Percentiles rank a stretch among this genome's conserved stretches.
These are phyloP conservation scores for Shargacucullia verbasci DNA, from an alignment of 2,888 invertebrate species.

Conservation along the genomic window DNA sequence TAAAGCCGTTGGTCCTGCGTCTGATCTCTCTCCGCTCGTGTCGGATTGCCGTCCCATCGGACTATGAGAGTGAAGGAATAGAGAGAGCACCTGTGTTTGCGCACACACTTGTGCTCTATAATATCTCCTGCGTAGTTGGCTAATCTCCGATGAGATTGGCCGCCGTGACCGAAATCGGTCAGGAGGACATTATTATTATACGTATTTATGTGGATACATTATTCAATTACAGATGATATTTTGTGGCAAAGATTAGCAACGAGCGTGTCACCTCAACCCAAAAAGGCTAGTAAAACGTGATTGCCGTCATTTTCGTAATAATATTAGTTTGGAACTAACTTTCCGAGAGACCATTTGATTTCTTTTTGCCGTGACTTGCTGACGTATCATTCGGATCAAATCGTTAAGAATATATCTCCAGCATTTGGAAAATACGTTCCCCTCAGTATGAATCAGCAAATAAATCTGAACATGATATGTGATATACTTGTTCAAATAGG, in stretches of 20 bases:
- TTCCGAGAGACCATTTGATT: conserved; percentile 54
- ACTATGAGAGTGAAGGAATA: no score
- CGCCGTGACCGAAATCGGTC: no score
- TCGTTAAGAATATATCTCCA: conserved; percentile 56
- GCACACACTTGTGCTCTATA: no score
- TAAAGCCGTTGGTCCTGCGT: no score
- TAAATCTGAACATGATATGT: conserved; percentile 51
- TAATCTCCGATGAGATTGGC: no score
- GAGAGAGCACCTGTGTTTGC: no score
- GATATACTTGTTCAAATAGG: conserved; percentile 33
- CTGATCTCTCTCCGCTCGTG: no score
- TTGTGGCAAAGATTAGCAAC: conserved; percentile 35
- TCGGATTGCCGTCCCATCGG: no score
- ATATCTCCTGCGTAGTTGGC: no score
- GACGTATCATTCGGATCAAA: conserved; percentile 59
- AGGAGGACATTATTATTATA: no score
- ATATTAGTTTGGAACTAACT: conserved; percentile 44
- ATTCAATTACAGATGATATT: conserved; percentile 35
- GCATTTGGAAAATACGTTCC: conserved; percentile 49
- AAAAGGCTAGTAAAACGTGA: conserved; percentile 39
- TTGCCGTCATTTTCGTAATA: conserved; percentile 52
- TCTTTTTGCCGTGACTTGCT: conserved; percentile 61
- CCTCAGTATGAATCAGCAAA: conserved; percentile 60
- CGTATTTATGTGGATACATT: conserved; percentile 21
- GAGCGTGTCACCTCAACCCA: conserved; percentile 33